Evolutionary conservation across 2,113 vertebrate genomes (phyloP), one percentile per base, ranked within the genome.

Genomic region (Lamprotornis superbus): DNA sequence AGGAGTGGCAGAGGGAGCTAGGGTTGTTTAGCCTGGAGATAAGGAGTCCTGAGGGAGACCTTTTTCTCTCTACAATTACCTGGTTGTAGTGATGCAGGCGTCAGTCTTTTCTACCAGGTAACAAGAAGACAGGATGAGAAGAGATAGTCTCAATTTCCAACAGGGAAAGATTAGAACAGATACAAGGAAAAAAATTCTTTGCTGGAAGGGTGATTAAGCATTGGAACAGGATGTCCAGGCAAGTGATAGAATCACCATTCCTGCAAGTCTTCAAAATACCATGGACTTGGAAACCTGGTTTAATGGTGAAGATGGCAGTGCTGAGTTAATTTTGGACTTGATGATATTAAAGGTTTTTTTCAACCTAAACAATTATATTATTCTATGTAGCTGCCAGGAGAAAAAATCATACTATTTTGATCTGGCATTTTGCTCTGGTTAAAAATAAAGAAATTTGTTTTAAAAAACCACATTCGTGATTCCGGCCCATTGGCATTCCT

Each of bases 341-440:
- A 56, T 65, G 12, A 40, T 49, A 53, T 59, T 67, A 40, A 52
- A 31, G 10, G 13, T 8, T 28, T 37, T 74, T 59, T 53, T 25
- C 28, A 60, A 49, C 11, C 21, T 28, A 40, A 76, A 47, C 1
- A 3, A 31, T 47, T 83, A 1, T 40, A 19, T 19, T 30, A 27
- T 61, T 61, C 40, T 53, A 10, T 39, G 37, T 44, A 83, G 82
- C 55, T 93, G 35, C 92, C 79, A 84, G 71, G 64, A 95, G 57
- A 91, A 44, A 80, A 87, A 83, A 93, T 89, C 69, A 59, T 90
- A 69, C 70, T 89, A 76, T 65, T 95, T 95, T 81, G 61, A 77
- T 93, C 83, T 95, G 90, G 87, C 52, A 95, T 87, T 97, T 96
- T 90, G 28, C 75, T 95, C 39, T 86, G 59, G n/a, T 94, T 95